Evolutionary conservation across 2,113 vertebrate genomes (phyloP).

Genomic region (Orycteropus afer): DNA sequence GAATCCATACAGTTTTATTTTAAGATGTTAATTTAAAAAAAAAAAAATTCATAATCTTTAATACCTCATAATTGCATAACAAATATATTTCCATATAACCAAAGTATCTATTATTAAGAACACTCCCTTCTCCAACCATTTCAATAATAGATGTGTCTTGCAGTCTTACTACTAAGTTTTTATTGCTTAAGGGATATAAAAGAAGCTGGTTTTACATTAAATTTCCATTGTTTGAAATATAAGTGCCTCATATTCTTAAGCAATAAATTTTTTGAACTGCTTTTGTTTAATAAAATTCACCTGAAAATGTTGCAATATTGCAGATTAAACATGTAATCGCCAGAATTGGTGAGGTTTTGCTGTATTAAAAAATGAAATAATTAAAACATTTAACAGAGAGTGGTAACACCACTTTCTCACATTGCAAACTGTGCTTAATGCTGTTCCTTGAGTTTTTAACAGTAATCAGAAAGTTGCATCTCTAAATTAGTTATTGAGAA

Average conservation of each 20-base stretch:
- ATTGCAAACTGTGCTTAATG: not conserved
- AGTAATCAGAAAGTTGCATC: not conserved
- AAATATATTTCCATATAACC: not conserved
- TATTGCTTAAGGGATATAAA: not conserved
- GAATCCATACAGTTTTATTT: not conserved
- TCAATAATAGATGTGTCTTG: not conserved
- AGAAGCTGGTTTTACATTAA: constrained; percentile 14
- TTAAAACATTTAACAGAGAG: not conserved
- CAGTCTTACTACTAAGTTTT: not conserved
- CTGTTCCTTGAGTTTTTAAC: not conserved
- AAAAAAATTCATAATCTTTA: not conserved
- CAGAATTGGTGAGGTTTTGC: constrained; percentile 8
- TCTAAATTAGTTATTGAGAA: not conserved
- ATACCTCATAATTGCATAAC: not conserved
- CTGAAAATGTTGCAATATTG: not conserved
- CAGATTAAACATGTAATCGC: not conserved
- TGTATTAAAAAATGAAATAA: not conserved
- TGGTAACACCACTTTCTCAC: not conserved
- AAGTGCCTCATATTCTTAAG: not conserved
- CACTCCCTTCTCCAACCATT: not conserved
- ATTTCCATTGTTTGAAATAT: not conserved
- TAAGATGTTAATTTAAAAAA: not conserved
- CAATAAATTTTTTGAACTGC: not conserved
- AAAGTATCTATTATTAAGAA: not conserved
- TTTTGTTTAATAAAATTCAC: not conserved